A percentile compares a stretch with the other conserved stretches of the same genome.
These are phyloP conservation scores for Alectoris magna DNA, from an alignment of 2,797 vertebrate species.

Conservation along the genomic window DNA sequence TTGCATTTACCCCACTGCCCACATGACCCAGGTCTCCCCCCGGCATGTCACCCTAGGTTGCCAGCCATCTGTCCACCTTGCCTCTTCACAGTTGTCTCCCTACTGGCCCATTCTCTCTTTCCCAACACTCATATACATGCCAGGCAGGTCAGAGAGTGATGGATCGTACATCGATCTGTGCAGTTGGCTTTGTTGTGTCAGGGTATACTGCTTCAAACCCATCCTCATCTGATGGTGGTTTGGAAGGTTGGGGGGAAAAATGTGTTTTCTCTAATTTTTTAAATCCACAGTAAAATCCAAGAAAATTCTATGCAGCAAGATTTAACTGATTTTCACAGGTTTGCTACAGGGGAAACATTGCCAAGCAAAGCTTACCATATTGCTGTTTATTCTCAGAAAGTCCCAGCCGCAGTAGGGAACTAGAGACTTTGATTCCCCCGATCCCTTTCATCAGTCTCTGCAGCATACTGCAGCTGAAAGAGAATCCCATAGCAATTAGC, in stretches of 20 bases:
- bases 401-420: not conserved
- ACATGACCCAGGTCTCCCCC: not conserved
- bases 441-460: not conserved
- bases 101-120: not conserved
- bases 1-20: not conserved
- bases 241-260: slow-evolving; percentile 26
- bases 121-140: not conserved
- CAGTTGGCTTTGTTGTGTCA: slow-evolving; percentile 9
- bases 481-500: not conserved
- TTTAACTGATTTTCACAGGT: slow-evolving; percentile 28
- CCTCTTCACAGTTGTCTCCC: not conserved
- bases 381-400: slow-evolving; percentile 21
- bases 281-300: slow-evolving; percentile 10
- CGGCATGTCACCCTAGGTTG: not conserved
- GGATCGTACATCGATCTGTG: slow-evolving; percentile 23
- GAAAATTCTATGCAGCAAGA: slow-evolving; percentile 13
- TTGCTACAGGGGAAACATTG: slow-evolving; percentile 7
- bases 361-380: not conserved
- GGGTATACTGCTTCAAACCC: slow-evolving; percentile 22
- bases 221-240: slow-evolving; percentile 3
- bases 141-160: not conserved
- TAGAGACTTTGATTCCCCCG: slow-evolving; percentile 9
- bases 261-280: not conserved
- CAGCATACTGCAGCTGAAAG: not conserved
- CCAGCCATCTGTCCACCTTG: not conserved